Evolutionary conservation across 1,140 invertebrate species (phyloP).

Genomic region (Nebria ingens): DNA sequence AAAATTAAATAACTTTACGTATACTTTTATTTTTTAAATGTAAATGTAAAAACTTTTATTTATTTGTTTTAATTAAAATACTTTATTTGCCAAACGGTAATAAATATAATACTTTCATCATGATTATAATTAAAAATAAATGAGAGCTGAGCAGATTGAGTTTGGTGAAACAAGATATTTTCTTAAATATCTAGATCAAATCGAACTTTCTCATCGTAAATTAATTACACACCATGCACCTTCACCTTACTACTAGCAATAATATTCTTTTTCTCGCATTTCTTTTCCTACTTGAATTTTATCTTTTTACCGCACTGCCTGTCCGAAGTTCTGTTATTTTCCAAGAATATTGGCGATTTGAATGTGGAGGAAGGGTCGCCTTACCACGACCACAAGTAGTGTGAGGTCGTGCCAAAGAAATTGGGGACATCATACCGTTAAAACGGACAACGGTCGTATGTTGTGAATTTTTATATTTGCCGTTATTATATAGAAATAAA

Average conservation of each 20-base stretch:
- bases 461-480: slow-evolving; percentile 9
- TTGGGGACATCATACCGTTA: slow-evolving; percentile 6
- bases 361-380: background rate
- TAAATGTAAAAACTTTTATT: too few species aligned
- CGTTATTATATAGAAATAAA: slow-evolving; percentile 8
- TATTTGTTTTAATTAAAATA: too few species aligned
- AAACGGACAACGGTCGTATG: background rate
- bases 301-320: background rate
- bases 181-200: background rate
- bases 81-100: too few species aligned
- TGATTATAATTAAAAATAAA: slow-evolving; percentile 1
- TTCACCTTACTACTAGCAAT: too few species aligned
- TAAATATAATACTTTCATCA: too few species aligned
- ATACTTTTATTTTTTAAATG: too few species aligned
- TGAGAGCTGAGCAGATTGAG: background rate
- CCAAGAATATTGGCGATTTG: background rate
- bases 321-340: background rate
- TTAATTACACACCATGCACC: background rate
- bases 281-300: background rate
- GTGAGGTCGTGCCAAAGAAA: slow-evolving; percentile 1
- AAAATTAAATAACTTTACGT: too few species aligned
- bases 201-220: background rate
- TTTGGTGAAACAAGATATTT: background rate
- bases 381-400: too few species aligned
- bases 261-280: background rate